A percentile compares a stretch with the other conserved stretches of the same genome.
Conservation (phyloP, 2,113 vertebrate species). For the Takifugu bimaculatus region DNA sequence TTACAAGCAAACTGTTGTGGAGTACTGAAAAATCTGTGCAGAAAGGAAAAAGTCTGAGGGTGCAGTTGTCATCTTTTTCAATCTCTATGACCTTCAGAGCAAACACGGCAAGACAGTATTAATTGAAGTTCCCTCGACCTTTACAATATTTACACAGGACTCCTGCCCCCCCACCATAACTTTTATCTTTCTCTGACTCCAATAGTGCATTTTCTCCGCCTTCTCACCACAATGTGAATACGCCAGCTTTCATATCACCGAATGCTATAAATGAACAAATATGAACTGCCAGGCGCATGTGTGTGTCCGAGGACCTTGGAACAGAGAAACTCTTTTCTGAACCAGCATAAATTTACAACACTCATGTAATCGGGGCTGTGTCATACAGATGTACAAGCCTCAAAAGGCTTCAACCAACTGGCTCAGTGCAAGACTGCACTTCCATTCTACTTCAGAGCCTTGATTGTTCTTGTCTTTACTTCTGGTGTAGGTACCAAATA, state of each 20-base stretch:
- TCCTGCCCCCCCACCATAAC: slow-evolving; percentile 32
- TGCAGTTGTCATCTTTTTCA: slow-evolving; percentile 46
- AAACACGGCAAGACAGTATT: slow-evolving; percentile 33
- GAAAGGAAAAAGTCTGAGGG: slow-evolving; percentile 17
- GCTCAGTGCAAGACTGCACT: too few species aligned
- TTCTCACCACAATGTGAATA: slow-evolving; percentile 62
- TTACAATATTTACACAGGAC: slow-evolving; percentile 53
- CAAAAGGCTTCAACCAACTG: too few species aligned
- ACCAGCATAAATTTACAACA: too few species aligned
- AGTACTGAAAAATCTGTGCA: not conserved
- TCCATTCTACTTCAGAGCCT: too few species aligned
- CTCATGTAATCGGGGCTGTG: too few species aligned
- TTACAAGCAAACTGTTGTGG: not conserved
- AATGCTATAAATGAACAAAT: slow-evolving; percentile 57
- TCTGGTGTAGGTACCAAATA: too few species aligned
- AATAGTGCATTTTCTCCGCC: slow-evolving; percentile 47
- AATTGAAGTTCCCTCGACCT: slow-evolving; percentile 58
- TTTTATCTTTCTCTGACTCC: slow-evolving; percentile 60
- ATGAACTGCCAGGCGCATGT: slow-evolving; percentile 2
- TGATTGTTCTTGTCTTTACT: too few species aligned
- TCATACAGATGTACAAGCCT: too few species aligned
- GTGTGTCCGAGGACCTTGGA: not conserved
- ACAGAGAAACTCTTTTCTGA: too few species aligned
- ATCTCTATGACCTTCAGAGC: slow-evolving; percentile 66
- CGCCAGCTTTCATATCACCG: slow-evolving; percentile 61